phyloP scores from a whole-genome alignment of 2,888 invertebrate species.

The Hyposoter didymator region DNA sequence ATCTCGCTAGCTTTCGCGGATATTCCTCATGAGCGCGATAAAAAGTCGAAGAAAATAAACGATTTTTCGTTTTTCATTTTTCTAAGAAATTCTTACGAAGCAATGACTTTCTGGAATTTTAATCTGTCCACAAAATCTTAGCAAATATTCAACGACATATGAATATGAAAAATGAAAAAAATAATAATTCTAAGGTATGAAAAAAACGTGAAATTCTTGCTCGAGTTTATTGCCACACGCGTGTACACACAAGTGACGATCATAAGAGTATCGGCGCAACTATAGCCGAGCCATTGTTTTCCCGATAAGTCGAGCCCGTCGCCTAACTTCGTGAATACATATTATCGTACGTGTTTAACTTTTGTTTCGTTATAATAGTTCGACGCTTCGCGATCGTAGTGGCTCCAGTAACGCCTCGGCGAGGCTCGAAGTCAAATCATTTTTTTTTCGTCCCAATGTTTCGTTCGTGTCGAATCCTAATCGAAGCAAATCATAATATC shows the following conservation, averaged over 20 bases:
- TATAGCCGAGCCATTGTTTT: conserved; percentile 71
- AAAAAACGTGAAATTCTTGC: conserved; percentile 28
- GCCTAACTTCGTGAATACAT: conserved; percentile 70
- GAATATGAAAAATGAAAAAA: not conserved
- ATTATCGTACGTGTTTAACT: conserved; percentile 66
- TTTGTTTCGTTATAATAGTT: conserved; percentile 46
- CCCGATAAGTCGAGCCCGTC: conserved; percentile 72
- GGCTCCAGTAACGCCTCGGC: conserved; percentile 51
- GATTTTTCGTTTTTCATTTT: not conserved
- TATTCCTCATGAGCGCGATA: not conserved
- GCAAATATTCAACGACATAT: not conserved
- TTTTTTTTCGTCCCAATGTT: conserved; percentile 59
- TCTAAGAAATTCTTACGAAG: not conserved
- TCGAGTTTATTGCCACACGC: conserved; percentile 32
- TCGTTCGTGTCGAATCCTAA: conserved; percentile 10
- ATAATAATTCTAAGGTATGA: not conserved
- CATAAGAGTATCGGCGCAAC: conserved; percentile 68
- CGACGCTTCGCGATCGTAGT: conserved; percentile 58
- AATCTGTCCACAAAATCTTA: not conserved
- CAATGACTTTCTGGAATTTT: not conserved
- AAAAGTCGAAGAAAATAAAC: not conserved
- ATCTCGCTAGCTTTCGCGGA: conserved; percentile 39
- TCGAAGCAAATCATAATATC: conserved; percentile 37
- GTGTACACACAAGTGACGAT: conserved; percentile 60
- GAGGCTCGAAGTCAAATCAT: conserved; percentile 62